Evolutionary conservation across 53 echinoderm and acorn worm genomes (phyloP).

Genomic region (Crossaster papposus): DNA sequence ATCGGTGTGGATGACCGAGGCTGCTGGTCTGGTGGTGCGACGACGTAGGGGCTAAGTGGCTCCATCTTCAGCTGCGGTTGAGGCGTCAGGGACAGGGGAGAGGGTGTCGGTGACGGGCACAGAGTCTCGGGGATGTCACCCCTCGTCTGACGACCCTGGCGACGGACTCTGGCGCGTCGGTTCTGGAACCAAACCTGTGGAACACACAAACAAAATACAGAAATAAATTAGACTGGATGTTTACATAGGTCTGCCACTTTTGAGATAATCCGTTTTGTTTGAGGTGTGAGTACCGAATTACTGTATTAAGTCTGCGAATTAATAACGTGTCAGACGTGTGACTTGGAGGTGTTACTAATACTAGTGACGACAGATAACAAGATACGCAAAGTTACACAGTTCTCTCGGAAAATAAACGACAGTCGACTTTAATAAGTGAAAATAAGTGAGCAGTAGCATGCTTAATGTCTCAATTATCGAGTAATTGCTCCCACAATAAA

Average conservation of each 20-base stretch:
- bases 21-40: background rate
- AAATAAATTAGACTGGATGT: slow-evolving; percentile 7
- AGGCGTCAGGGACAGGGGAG: background rate
- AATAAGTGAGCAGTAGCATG: too few species aligned
- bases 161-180: slow-evolving; percentile 80
- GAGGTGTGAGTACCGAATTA: slow-evolving; percentile 36
- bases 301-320: background rate
- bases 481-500: too few species aligned
- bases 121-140: background rate
- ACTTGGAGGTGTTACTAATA: slow-evolving; percentile 22
- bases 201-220: background rate
- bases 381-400: background rate
- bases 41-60: background rate
- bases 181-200: slow-evolving; percentile 95
- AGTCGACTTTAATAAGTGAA: too few species aligned
- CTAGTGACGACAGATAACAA: slow-evolving; percentile 14
- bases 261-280: slow-evolving; percentile 44
- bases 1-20: background rate
- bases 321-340: slow-evolving; percentile 5
- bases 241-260: background rate
- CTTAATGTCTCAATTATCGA: too few species aligned
- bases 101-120: background rate
- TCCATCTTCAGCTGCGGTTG: background rate
- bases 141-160: slow-evolving; percentile 47
- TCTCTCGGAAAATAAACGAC: background rate